Evolutionary conservation across 1,140 invertebrate species (phyloP), one percentile per base, ranked within the genome.

Genomic region (Caerostris darwini): DNA sequence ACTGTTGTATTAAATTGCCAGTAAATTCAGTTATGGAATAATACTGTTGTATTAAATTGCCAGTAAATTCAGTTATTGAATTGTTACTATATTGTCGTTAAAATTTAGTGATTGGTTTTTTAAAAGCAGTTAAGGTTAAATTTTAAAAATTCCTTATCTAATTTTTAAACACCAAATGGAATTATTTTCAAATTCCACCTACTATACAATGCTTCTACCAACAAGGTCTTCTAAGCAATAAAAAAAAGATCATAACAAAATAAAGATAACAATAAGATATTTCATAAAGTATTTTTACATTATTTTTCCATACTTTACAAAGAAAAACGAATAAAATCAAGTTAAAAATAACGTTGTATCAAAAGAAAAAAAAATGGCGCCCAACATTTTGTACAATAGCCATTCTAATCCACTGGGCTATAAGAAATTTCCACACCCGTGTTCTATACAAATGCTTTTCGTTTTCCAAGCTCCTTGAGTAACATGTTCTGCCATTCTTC

Each of bases 391-490:
- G 34, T 12, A 77, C 53, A 77, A 85, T 85, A 58, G 53, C 19
- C 17, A 19, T 58, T 85, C 53, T 56, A 57, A 85, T 85, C 3
- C 82, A 3, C 54, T 77, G 71, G 34, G 56, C 17, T 85, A 85
- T n/a, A 6, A 57, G 82, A n/a, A n/a, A n/a, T 85, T 85, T 85
- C 82, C 56, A 85, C 82, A 85, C 82, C 82, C 54, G n/a, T 7
- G 14, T n/a, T 85, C 54, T 10, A 56, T n/a, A n/a, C 82, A 58
- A 85, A 57, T n/a, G 4, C 53, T 56, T 5, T 57, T 56, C 17
- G 54, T 58, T 56, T 17, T 58, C 7, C 82, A 85, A 57, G 14
- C 54, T 85, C 50, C 14, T 85, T 57, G n/a, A 7, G 56, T 17
- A 85, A 85, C 54, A 7, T 54, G 8, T 10, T n/a, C n/a, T 6